Percentiles rank a stretch among this genome's conserved stretches.
These are phyloP conservation scores for Microtus obscurus DNA, from an alignment of 2,797 vertebrate genomes.

Conservation along the genomic window DNA sequence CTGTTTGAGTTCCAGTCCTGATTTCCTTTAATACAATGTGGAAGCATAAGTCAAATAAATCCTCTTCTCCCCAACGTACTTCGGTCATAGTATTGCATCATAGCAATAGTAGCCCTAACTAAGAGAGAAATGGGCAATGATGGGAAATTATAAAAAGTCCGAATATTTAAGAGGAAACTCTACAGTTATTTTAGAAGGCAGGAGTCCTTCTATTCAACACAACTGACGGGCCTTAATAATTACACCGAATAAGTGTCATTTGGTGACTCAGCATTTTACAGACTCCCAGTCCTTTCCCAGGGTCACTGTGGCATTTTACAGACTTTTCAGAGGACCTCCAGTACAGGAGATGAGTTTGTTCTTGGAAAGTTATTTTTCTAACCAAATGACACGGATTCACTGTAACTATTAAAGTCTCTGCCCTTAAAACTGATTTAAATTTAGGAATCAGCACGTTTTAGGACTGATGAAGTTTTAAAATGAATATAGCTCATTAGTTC, in stretches of 20 bases:
- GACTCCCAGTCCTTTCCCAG: neutral
- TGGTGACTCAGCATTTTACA: neutral
- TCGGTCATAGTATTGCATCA: neutral
- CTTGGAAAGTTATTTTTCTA: constrained; percentile 64
- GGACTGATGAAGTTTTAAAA: neutral
- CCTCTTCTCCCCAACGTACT: neutral
- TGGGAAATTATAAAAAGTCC: neutral
- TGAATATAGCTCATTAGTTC: constrained; percentile 4
- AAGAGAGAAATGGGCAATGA: neutral
- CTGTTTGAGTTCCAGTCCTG: neutral
- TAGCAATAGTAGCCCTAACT: neutral
- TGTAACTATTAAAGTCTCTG: constrained; percentile 15
- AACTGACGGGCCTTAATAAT: neutral
- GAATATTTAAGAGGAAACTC: constrained; percentile 19
- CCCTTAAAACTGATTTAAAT: constrained; percentile 8
- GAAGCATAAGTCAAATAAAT: neutral
- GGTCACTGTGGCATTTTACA: neutral
- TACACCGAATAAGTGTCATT: too few species aligned
- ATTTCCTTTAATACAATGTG: neutral
- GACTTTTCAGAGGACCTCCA: constrained; percentile 12
- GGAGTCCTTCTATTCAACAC: neutral
- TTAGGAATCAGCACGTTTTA: neutral
- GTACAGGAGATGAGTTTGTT: constrained; percentile 15
- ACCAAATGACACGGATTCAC: constrained; percentile 21
- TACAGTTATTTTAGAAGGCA: neutral